These are phyloP conservation scores for Tetramorium alpestre DNA, from an alignment of 1,140 invertebrate species.

Conservation along the genomic window DNA sequence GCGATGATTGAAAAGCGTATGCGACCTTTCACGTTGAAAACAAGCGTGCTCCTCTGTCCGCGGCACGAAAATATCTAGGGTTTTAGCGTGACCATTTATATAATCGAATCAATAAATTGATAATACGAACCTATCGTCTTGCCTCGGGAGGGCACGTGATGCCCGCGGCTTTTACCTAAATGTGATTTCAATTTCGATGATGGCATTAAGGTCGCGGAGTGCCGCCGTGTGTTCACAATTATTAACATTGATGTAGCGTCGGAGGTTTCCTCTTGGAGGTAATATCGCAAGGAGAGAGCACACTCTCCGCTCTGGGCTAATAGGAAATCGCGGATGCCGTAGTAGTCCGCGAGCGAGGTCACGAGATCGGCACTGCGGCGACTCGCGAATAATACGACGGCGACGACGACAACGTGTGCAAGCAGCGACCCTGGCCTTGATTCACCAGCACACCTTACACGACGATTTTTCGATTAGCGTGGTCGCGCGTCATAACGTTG, in stretches of 20 bases:
- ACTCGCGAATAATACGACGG: constrained; percentile 51
- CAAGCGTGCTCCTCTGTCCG: not conserved
- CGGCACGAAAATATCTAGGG: constrained; percentile 25
- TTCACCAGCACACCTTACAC: constrained; percentile 50
- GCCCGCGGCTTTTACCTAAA: not conserved
- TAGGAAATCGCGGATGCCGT: constrained; percentile 8
- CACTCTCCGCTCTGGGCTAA: not conserved
- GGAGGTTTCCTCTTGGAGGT: not conserved
- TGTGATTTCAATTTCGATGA: constrained; percentile 25
- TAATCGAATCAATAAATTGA: constrained; percentile 55
- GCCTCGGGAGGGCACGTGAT: not conserved
- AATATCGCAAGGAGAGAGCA: not conserved
- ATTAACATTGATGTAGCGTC: not conserved
- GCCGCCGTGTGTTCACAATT: not conserved
- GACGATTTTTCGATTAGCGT: constrained; percentile 53
- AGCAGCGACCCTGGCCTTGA: constrained; percentile 71
- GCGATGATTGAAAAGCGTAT: constrained; percentile 8
- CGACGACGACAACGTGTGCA: constrained; percentile 30
- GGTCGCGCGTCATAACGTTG: constrained; percentile 57
- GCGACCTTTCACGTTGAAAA: constrained; percentile 38
- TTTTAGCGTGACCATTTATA: constrained; percentile 40
- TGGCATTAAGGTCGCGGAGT: not conserved
- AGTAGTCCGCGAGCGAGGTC: constrained; percentile 56
- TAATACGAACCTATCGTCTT: constrained; percentile 10
- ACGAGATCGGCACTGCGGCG: constrained; percentile 71